phyloP scores from a whole-genome alignment of 2,888 invertebrate species.

The Apamea epomidion region DNA sequence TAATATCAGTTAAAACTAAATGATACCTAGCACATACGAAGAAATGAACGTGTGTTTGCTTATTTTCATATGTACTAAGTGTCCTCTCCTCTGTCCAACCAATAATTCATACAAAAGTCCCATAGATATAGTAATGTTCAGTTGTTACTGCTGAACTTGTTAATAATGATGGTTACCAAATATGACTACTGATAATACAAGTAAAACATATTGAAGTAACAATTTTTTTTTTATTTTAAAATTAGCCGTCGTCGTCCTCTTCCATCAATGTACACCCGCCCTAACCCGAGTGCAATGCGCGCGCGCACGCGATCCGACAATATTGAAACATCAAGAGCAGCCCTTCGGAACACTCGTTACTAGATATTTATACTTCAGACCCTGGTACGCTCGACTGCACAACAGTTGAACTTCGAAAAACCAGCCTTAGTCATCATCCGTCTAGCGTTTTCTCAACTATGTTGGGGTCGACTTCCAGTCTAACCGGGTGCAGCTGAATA shows the following conservation, averaged over 20 bases:
- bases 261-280: constrained; percentile 33
- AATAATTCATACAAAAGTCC: not conserved
- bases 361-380: constrained; percentile 61
- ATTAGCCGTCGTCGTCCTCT: not conserved
- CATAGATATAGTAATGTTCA: not conserved
- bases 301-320: constrained; percentile 79
- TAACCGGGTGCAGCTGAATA: not conserved
- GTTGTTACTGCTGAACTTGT: not conserved
- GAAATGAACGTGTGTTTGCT: not conserved
- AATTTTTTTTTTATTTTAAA: not conserved
- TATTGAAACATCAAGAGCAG: constrained; percentile 75
- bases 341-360: constrained; percentile 74
- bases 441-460: not conserved
- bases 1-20: not conserved
- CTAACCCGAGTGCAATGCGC: constrained; percentile 67
- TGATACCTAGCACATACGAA: not conserved
- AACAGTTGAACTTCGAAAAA: not conserved
- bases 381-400: constrained; percentile 25
- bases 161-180: not conserved
- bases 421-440: not conserved
- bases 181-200: not conserved
- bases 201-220: not conserved
- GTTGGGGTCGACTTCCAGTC: not conserved
- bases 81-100: not conserved
- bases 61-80: not conserved